Conservation (phyloP, 2,113 vertebrate species). For the Antechinus flavipes region DNA sequence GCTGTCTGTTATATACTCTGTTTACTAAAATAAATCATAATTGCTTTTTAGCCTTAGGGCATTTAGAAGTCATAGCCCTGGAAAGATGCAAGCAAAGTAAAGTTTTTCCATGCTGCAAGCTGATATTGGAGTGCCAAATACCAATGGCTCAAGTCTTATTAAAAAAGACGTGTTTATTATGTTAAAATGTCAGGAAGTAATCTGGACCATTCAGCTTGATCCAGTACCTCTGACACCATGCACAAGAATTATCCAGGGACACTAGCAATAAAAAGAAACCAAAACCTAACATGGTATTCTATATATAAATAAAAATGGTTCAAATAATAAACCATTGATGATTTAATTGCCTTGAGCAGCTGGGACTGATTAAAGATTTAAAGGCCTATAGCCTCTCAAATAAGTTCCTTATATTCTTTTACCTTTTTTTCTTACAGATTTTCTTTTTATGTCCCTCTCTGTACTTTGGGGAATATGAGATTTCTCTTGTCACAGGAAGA, state of each 20-base stretch:
- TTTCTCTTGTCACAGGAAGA: background rate
- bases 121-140: background rate
- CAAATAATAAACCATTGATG: background rate
- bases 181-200: background rate
- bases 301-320: background rate
- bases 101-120: background rate
- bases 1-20: background rate
- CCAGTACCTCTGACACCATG: background rate
- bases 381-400: background rate
- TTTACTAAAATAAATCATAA: slow-evolving; percentile 14
- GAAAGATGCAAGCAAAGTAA: slow-evolving; percentile 9
- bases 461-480: background rate
- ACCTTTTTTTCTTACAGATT: background rate
- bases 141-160: background rate
- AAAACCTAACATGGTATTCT: background rate
- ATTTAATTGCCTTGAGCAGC: background rate
- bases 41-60: slow-evolving; percentile 2
- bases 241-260: background rate
- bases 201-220: background rate
- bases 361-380: background rate
- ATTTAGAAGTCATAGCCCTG: slow-evolving; percentile 5
- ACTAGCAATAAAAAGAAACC: background rate
- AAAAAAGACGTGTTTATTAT: background rate
- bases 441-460: background rate
- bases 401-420: background rate